These are phyloP conservation scores for Plebejus melissa DNA, from an alignment of 2,888 invertebrate species.

Conservation along the genomic window DNA sequence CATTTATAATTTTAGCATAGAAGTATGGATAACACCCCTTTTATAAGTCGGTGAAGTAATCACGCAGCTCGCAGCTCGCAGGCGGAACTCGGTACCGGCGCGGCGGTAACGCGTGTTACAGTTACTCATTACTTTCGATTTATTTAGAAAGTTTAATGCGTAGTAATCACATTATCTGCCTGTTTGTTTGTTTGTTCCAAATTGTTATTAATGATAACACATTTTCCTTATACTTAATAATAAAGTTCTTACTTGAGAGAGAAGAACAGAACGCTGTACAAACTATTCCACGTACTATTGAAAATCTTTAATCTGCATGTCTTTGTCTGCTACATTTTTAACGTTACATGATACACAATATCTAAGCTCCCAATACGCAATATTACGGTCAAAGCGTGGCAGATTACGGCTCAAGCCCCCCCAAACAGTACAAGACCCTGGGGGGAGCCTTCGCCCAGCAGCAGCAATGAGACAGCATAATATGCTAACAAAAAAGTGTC, in stretches of 20 bases:
- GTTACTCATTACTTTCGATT: conserved; percentile 13
- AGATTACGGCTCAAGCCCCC: no score
- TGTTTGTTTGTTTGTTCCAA: not conserved
- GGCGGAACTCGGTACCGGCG: not conserved
- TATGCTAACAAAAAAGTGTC: no score
- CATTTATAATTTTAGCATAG: no score
- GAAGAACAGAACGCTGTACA: not conserved
- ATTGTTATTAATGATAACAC: not conserved
- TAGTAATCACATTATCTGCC: not conserved
- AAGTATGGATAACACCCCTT: not conserved
- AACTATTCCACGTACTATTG: no score
- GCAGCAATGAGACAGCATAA: no score
- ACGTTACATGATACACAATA: no score
- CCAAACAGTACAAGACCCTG: no score
- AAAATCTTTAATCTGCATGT: no score
- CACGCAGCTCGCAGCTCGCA: not conserved
- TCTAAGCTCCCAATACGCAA: no score
- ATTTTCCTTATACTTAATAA: not conserved
- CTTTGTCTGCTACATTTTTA: no score
- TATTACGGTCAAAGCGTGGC: no score
- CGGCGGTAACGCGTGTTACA: not conserved
- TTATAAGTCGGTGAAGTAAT: not conserved
- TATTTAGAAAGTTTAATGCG: conserved; percentile 5
- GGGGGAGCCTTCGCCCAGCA: no score
- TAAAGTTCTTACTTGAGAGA: not conserved